phyloP scores from a whole-genome alignment of 2,797 vertebrate species.

The Tangara arthus region DNA sequence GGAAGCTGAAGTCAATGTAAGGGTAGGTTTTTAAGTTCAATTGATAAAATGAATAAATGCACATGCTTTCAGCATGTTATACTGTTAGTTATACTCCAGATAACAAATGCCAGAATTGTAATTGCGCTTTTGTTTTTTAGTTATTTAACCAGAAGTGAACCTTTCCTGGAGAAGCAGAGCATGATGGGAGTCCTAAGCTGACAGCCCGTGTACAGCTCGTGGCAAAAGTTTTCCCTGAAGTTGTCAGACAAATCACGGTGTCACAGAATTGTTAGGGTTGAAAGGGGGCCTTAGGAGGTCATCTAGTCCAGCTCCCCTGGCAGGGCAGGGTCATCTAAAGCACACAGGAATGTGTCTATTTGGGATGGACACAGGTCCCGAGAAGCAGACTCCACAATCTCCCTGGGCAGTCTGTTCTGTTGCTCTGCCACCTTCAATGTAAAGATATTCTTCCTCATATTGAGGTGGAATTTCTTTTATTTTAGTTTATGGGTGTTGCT shows the following conservation, averaged over 20 bases:
- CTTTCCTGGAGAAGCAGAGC: neutral
- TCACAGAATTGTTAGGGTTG: neutral
- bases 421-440: neutral
- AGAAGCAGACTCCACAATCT: neutral
- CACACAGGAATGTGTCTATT: neutral
- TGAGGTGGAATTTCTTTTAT: neutral
- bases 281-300: neutral
- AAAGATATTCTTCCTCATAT: neutral
- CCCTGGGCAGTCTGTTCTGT: neutral
- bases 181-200: neutral
- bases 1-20: neutral
- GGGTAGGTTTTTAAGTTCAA: neutral
- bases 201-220: neutral
- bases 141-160: neutral
- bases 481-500: neutral
- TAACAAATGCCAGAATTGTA: neutral
- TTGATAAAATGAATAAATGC: neutral
- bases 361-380: fast-evolving
- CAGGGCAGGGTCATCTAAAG: neutral
- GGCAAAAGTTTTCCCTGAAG: neutral
- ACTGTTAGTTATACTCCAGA: neutral
- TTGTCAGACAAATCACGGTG: neutral
- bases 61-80: neutral
- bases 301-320: no score
- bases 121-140: neutral